Conservation (phyloP, 2,113 vertebrate genomes). For the Chionis minor region DNA sequence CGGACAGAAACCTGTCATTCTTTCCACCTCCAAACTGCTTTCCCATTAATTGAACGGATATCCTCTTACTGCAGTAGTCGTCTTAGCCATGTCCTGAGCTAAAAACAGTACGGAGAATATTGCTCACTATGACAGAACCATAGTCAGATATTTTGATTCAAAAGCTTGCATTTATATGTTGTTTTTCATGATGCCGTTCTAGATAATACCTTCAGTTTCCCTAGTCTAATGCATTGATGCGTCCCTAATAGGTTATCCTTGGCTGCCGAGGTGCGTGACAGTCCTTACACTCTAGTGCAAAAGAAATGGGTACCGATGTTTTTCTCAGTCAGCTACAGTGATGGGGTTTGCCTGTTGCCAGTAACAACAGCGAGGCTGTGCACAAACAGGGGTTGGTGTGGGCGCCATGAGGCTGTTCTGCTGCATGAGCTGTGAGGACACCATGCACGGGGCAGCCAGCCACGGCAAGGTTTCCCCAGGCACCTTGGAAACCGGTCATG, state of each 20-base stretch:
- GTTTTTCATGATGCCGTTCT: not conserved
- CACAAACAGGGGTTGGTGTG: no score
- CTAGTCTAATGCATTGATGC: not conserved
- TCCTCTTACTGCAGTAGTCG: not conserved
- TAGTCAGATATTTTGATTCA: not conserved
- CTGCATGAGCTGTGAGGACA: not conserved
- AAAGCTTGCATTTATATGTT: not conserved
- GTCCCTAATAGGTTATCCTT: not conserved
- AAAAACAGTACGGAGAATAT: not conserved
- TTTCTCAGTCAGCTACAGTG: not conserved
- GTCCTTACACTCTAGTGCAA: not conserved
- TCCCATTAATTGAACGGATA: not conserved
- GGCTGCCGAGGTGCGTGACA: not conserved
- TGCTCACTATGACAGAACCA: not conserved
- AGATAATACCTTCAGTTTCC: not conserved
- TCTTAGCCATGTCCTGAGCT: not conserved
- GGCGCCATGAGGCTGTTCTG: fast-evolving
- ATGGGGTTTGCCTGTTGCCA: not conserved
- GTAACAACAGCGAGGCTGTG: not conserved
- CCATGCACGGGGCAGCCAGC: fast-evolving
- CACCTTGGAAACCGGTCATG: fast-evolving
- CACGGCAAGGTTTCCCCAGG: not conserved
- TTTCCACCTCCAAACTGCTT: not conserved
- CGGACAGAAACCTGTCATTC: not conserved
- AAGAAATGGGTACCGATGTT: not conserved